Conservation (phyloP, 2,113 vertebrate species). For the Xiphophorus maculatus region DNA sequence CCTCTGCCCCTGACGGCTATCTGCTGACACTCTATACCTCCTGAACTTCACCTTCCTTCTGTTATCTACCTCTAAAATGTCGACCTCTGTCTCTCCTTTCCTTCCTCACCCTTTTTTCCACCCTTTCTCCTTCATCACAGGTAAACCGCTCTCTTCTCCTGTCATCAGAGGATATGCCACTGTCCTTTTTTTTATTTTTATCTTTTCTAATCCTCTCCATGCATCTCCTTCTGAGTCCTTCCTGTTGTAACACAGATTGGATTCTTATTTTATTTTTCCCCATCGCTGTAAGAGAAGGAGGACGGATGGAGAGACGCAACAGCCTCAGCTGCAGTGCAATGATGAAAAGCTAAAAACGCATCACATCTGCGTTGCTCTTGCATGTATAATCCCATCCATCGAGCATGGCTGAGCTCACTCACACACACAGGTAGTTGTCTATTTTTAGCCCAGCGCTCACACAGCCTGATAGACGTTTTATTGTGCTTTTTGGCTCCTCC, state of each 20-base stretch:
- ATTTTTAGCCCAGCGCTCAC: constrained; percentile 54
- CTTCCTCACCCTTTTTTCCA: constrained; percentile 32
- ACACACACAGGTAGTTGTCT: constrained; percentile 48
- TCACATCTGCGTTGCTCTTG: constrained; percentile 30
- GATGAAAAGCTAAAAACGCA: constrained; percentile 47
- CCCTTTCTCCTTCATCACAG: constrained; percentile 31
- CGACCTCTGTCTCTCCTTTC: constrained; percentile 43
- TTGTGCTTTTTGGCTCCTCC: constrained; percentile 12
- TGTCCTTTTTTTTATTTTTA: not conserved
- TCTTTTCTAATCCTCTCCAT: constrained; percentile 32
- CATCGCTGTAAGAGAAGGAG: constrained; percentile 28
- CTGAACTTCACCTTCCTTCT: constrained; percentile 52
- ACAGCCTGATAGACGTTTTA: constrained; percentile 27
- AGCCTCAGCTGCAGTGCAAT: constrained; percentile 14
- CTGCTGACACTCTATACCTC: constrained; percentile 69
- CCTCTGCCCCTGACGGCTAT: constrained; percentile 52
- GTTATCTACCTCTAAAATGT: constrained; percentile 61
- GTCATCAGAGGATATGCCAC: not conserved
- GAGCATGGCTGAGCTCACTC: constrained; percentile 48
- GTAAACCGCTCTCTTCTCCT: constrained; percentile 21
- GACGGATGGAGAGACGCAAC: constrained; percentile 10
- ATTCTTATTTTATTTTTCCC: constrained; percentile 48
- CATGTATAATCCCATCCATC: constrained; percentile 52
- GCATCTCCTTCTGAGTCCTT: constrained; percentile 43
- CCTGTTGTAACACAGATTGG: constrained; percentile 61